Evolutionary conservation across 2,888 invertebrate species (phyloP), one percentile per base, ranked within the genome.

Genomic region (Euzetes globulus): DNA sequence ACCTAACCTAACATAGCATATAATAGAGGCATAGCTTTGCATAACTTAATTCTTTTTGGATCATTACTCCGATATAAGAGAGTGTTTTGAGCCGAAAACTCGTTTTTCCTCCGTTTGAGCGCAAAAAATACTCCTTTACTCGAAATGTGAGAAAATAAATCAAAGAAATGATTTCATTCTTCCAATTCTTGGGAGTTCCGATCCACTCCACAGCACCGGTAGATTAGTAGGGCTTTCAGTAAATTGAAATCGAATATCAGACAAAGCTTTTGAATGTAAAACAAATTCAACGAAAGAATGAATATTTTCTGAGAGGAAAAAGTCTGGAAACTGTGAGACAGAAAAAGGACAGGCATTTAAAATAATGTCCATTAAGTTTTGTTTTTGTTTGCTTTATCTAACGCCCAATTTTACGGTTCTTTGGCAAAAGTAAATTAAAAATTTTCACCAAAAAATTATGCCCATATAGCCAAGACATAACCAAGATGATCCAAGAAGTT

Each of bases 131-230:
- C 27, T 58, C 22, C 58, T 58, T 63, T 37, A 37, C 27, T 3
- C 7, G 37, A 63, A 25, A 63, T 63, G 63, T 63, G 63, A 63
- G 63, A 63, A 63, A 63, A 63, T 63, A 63, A 63, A 63, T 63
- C 37, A 37, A 37, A 63, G 63, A 15, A 63, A 63, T 63, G 63
- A 37, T 37, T 19, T 29, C 33, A 63, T 58, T 22, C 15, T 58
- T 27, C 19, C 41, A 41, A 41, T 58, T 22, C 58, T 58, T 58
- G 22, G 5, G 19, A 58, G 19, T 50, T 19, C 4, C 7, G 19
- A 58, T 58, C 58, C 58, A 58, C 58, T 58, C 27, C 13, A 58
- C 4, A 58, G 58, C 50, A 50, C 50, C 50, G 58, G 58, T 58
- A 58, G 11, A 58, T 58, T 58, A 58, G 19, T 13, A 55, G 27